phyloP scores from a whole-genome alignment of 2,888 invertebrate genomes.

The Leptopilina syphax region DNA sequence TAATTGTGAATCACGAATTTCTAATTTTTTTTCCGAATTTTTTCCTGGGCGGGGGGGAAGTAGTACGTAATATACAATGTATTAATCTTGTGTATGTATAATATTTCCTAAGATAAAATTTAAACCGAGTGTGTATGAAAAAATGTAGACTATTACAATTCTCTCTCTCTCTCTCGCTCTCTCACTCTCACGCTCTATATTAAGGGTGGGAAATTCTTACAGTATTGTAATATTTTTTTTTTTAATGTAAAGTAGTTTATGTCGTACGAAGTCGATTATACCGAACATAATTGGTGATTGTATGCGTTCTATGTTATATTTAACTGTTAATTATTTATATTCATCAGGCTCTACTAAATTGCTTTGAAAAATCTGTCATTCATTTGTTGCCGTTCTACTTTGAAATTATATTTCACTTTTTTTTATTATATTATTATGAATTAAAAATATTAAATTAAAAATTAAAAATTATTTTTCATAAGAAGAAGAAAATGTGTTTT shows the following conservation, averaged over 20 bases:
- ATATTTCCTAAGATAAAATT: constrained; percentile 64
- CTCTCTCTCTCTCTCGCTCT: constrained; percentile 49
- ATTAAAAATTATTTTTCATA: not conserved
- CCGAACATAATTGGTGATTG: constrained; percentile 61
- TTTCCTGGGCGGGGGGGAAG: constrained; percentile 45
- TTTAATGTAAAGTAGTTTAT: constrained; percentile 59
- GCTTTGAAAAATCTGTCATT: constrained; percentile 63
- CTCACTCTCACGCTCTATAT: too few relatives aligned
- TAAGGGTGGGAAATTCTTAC: constrained; percentile 70
- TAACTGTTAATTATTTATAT: constrained; percentile 64
- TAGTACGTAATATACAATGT: constrained; percentile 64
- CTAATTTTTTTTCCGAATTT: not conserved
- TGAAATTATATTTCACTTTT: too few relatives aligned
- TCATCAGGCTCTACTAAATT: constrained; percentile 61
- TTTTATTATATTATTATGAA: too few relatives aligned
- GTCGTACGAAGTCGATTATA: constrained; percentile 45
- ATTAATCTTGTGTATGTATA: constrained; percentile 57
- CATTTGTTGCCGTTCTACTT: not conserved
- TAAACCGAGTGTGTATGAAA: constrained; percentile 72
- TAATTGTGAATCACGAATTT: not conserved
- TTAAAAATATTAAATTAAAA: too few relatives aligned
- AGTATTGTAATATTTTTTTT: constrained; percentile 63
- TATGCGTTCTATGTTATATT: constrained; percentile 59
- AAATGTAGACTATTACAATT: constrained; percentile 73
- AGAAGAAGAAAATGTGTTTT: constrained; percentile 25